Percentiles rank a stretch among this genome's conserved stretches.
These are phyloP conservation scores for Riparia riparia DNA, from an alignment of 2,113 vertebrate species.

Conservation along the genomic window DNA sequence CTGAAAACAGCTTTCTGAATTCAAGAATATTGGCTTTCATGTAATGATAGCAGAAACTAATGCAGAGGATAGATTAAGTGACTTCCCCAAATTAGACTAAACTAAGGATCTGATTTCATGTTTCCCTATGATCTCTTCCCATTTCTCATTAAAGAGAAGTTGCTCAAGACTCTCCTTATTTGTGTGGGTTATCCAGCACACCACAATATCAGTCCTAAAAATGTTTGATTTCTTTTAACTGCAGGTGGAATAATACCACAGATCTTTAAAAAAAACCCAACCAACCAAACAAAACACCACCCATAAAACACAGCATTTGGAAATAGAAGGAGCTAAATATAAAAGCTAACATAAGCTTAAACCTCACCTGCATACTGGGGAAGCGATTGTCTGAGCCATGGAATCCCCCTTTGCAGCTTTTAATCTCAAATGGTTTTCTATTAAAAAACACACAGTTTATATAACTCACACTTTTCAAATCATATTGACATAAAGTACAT, in stretches of 20 bases:
- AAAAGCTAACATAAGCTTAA: background rate
- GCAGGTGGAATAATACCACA: background rate
- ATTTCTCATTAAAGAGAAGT: background rate
- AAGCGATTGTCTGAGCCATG: slow-evolving; percentile 96
- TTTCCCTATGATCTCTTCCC: background rate
- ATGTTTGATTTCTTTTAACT: background rate
- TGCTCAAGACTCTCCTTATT: background rate
- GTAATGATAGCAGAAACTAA: background rate
- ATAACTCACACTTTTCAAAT: background rate
- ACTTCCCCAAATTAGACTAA: background rate
- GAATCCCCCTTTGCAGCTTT: slow-evolving; percentile 88
- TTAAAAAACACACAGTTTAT: slow-evolving; percentile 48
- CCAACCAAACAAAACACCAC: too few species aligned
- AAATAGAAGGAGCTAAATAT: background rate
- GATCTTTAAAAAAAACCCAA: background rate
- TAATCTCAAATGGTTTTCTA: slow-evolving; percentile 78
- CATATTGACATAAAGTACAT: background rate
- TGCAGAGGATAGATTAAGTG: background rate
- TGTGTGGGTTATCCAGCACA: background rate
- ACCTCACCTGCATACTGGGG: slow-evolving; percentile 91
- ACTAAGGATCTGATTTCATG: background rate
- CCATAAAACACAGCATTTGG: background rate
- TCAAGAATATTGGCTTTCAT: background rate
- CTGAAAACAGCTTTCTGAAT: background rate
- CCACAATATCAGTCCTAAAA: background rate